phyloP scores from a whole-genome alignment of 2,797 vertebrate genomes.

The Morus bassanus region DNA sequence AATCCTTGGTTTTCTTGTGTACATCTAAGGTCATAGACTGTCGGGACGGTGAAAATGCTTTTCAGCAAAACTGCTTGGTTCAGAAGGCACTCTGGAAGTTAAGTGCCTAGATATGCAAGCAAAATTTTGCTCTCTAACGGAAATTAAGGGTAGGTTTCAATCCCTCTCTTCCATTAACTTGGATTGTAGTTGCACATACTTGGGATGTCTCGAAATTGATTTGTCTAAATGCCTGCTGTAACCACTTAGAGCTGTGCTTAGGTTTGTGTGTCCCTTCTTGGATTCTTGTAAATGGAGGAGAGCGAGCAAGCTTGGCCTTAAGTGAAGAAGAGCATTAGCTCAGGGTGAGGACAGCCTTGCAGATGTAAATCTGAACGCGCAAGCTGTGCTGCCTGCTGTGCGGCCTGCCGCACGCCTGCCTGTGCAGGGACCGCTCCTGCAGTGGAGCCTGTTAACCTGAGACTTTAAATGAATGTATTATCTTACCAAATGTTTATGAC shows the following conservation, averaged over 20 bases:
- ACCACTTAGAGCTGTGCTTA: not conserved
- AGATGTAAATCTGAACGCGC: fast-evolving
- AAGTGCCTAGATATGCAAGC: not conserved
- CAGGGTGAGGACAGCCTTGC: not conserved
- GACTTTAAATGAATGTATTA: not conserved
- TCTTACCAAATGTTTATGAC: not conserved
- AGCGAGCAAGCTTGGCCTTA: not conserved
- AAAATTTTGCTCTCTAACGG: not conserved
- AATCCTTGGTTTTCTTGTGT: not conserved
- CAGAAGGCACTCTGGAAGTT: not conserved
- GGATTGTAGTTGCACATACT: not conserved
- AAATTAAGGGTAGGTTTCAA: not conserved
- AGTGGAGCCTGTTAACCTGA: not conserved
- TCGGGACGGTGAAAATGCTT: not conserved
- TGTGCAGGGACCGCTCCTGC: not conserved
- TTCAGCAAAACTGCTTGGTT: not conserved
- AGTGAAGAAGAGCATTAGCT: not conserved
- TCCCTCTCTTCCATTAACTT: not conserved
- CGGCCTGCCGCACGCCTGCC: not conserved
- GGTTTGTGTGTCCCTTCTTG: not conserved
- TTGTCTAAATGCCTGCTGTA: not conserved
- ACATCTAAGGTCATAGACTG: not conserved
- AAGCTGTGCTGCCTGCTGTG: not conserved
- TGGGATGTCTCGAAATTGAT: fast-evolving
- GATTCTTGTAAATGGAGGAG: not conserved